A percentile compares a stretch with the other conserved stretches of the same genome.
Conservation (phyloP, 2,113 vertebrate genomes). For the Turnix velox region DNA sequence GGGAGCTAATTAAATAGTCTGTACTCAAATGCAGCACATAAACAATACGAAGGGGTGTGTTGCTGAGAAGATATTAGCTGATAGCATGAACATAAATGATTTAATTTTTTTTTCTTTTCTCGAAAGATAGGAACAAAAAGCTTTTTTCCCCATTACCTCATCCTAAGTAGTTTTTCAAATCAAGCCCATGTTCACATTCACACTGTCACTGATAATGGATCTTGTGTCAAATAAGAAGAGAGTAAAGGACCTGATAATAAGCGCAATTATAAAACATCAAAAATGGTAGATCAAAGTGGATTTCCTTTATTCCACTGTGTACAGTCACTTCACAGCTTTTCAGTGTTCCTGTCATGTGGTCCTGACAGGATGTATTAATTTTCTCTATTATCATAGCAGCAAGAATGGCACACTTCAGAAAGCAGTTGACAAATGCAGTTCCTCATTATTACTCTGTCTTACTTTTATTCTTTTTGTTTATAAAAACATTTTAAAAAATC, state of each 20-base stretch:
- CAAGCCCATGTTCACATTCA: conserved; percentile 68
- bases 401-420: conserved; percentile 70
- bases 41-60: conserved; percentile 49
- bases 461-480: conserved; percentile 63
- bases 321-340: conserved; percentile 70
- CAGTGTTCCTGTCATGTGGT: conserved; percentile 59
- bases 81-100: conserved; percentile 17
- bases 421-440: conserved; percentile 61
- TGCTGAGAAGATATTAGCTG: conserved; percentile 1
- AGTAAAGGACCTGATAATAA: conserved; percentile 76
- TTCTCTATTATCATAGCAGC: conserved; percentile 66
- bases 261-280: conserved; percentile 77
- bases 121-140: conserved; percentile 44
- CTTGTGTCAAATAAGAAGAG: conserved; percentile 72
- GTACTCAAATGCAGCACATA: conserved; percentile 7
- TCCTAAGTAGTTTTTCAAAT: conserved; percentile 69
- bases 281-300: conserved; percentile 78
- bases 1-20: conserved; percentile 55
- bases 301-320: conserved; percentile 66
- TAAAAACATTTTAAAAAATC: conserved; percentile 48
- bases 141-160: conserved; percentile 65
- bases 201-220: conserved; percentile 76
- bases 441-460: conserved; percentile 65
- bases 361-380: conserved; percentile 74
- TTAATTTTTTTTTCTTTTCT: conserved; percentile 44